Evolutionary conservation across 2,113 vertebrate species (phyloP).

Genomic region (Arizona elegans): DNA sequence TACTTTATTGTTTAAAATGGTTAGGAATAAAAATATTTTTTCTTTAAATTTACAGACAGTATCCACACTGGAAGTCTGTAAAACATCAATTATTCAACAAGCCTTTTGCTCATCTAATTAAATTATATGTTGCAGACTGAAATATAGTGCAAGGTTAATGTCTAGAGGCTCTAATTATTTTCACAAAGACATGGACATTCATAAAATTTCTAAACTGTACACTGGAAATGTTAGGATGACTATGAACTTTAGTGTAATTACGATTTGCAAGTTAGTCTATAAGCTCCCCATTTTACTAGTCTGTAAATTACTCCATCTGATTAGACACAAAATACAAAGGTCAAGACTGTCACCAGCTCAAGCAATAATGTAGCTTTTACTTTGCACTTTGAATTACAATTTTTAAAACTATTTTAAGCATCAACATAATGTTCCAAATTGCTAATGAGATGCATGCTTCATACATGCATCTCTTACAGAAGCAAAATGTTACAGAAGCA

Average conservation of each 20-base stretch:
- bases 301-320: not conserved
- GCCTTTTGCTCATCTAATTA: conserved; percentile 4
- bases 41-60: not conserved
- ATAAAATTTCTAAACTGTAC: not conserved
- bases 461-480: not conserved
- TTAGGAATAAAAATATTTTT: not conserved
- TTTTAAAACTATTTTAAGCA: not conserved
- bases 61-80: conserved; percentile 5
- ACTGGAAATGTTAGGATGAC: not conserved
- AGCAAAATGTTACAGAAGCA: not conserved
- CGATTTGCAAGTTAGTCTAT: not conserved
- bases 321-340: not conserved
- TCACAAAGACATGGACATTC: not conserved
- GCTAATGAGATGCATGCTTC: not conserved
- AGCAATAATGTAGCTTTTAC: not conserved
- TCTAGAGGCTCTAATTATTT: not conserved
- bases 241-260: not conserved
- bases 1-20: conserved; percentile 14
- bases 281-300: not conserved
- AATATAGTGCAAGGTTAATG: not conserved
- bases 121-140: not conserved
- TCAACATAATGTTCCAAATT: not conserved
- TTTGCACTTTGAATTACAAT: not conserved
- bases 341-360: not conserved
- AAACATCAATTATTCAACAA: not conserved